Base-by-base conservation (phyloP, 2,888 invertebrate genomes). In the Tricholauxania praeusta region DNA sequence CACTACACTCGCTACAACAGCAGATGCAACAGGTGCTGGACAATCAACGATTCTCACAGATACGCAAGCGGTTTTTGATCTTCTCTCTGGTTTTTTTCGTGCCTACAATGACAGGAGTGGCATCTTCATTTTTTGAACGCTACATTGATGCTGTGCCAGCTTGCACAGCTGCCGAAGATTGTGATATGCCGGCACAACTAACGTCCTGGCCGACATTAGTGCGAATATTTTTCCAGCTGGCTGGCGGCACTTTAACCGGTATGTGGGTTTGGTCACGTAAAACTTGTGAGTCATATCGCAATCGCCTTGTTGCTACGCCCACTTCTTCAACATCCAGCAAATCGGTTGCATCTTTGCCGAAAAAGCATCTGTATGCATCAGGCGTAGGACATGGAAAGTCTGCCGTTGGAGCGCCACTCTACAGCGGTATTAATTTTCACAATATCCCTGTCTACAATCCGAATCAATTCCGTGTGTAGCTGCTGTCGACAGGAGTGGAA, bases 221-320 rank as follows among this genome's bases (percentile, higher is more conserved):
- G 68, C 77, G 85, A 55, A 79, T 87, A 68, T 84, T 86, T 75
- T 84, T 85, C 52, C 85, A 87, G 68, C 79, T 87, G 53, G 80
- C 83, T 47, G 86, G 87, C 47, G 87, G 87, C 57, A 84, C 87
- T 0, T 72, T 87, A 1, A 87, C 87, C 15, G 87, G 87, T 60
- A 84, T 87, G 83, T 87, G 87, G 87, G 87, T 87, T 17, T 87
- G 87, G 87, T 87, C 87, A 3, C 83, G 87, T 39, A 87, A 87
- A 64, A 87, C 87, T 2, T 87, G 87, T 72, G 86, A 87, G 32
- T 86, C 87, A 15, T 87, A 87, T 73, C 83, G 86, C 63, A 85
- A 81, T 72, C 84, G 87, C 1, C 75, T 86, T 49, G 84, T 83
- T 4, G 80, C 83, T 17, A 81, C 84, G 64, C 82, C 84, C 67